Evolutionary conservation across 2,888 invertebrate species (phyloP).

Genomic region (Parnassius smintheus): DNA sequence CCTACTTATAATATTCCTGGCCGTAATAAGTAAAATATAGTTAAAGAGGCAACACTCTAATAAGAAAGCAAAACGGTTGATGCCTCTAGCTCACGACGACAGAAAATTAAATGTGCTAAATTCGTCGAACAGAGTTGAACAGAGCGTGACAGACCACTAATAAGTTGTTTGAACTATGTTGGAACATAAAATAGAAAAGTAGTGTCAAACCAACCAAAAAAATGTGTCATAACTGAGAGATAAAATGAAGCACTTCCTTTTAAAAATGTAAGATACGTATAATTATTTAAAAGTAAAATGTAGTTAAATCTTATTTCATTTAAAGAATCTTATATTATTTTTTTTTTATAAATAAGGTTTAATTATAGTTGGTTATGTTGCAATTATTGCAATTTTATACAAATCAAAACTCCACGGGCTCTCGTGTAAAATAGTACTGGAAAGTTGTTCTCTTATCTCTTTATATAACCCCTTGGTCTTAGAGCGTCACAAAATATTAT

Average conservation of each 20-base stretch:
- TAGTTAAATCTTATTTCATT: no score
- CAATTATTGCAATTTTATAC: no score
- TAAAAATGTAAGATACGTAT: background rate
- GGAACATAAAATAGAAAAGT: slow-evolving; percentile 28
- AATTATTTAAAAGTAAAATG: slow-evolving; percentile 5
- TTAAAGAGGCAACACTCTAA: slow-evolving; percentile 72
- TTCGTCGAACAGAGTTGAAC: slow-evolving; percentile 63
- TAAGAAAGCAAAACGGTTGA: slow-evolving; percentile 65
- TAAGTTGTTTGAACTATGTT: slow-evolving; percentile 58
- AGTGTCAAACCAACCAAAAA: slow-evolving; percentile 27
- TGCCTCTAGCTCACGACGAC: slow-evolving; percentile 60
- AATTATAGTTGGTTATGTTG: no score
- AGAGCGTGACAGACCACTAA: slow-evolving; percentile 63
- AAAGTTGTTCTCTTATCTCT: no score
- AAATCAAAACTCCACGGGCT: no score
- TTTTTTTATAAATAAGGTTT: no score
- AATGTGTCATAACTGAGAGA: no score
- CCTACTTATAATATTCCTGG: background rate
- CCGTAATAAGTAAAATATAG: slow-evolving; percentile 25
- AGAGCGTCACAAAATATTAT: no score
- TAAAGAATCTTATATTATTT: no score
- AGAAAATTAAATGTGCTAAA: slow-evolving; percentile 67
- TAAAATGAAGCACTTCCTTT: no score
- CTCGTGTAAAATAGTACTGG: no score
- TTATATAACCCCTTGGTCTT: no score